Evolutionary conservation across 2,888 invertebrate species (phyloP), one percentile per base, ranked within the genome.

Genomic region (Macaria notata): DNA sequence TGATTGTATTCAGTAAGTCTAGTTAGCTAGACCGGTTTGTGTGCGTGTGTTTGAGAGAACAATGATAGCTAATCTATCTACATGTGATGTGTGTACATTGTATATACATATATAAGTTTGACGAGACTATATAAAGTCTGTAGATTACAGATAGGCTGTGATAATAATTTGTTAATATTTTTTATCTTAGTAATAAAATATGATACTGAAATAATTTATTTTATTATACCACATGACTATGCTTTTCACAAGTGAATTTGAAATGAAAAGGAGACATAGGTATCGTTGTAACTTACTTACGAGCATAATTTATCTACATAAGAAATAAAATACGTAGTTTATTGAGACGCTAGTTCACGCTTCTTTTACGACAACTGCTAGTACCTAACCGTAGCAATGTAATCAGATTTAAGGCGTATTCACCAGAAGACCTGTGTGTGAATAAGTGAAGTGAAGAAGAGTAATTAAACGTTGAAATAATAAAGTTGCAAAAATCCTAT

Each of bases 141-240:
- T 79, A 68, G 68, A 62, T 68, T 57, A 36, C 51, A 51, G 45
- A 75, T 80, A 82, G 84, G 79, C 85, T 86, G 86, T 86, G 86
- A 85, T 86, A 78, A 71, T 72, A 65, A 62, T 62, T 56, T 47
- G 61, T 54, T 58, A 59, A 42, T 56, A 54, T 30, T 46, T 49
- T 36, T 48, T 47, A 49, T 53, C 45, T 54, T 47, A 5, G 41
- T 52, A 46, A 52, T 51, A 61, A 51, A 54, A 44, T 30, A 46
- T 41, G 31, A 45, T 52, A 41, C 7, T 8, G 9, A 41, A 9
- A 46, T 31, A 9, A 31, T 31, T 31, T 31, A n/a, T n/a, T 31
- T 46, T 2, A 31, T 46, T n/a, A 9, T 46, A n/a, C 8, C 41
- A 8, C 6, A 41, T 38, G 19, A 36, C 3, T 4, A 41, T 49